Base-by-base conservation (phyloP, 2,888 invertebrate species). In the Athetis lepigone region DNA sequence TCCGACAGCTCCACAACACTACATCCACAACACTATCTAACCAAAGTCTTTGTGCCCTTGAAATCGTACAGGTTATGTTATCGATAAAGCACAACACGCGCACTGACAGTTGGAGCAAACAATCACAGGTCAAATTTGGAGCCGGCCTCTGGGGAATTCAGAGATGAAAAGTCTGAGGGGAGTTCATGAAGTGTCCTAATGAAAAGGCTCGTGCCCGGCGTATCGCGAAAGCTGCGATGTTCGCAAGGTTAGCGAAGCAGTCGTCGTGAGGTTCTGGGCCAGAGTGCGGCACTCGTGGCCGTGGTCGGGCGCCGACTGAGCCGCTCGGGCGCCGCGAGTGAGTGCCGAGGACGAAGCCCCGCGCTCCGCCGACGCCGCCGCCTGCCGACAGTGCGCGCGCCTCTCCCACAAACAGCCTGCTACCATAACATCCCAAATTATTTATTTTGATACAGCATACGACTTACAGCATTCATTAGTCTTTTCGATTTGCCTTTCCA, bases 71-170 rank as follows among this genome's bases (percentile, higher is more conserved):
- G 94, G 94, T 94, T 94, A 94, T 93, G 93, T 92, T 94, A 93
- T 94, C 92, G 93, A 93, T 93, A 93, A 91, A 94, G 90, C 94
- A 94, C 92, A 93, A 94, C 94, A 94, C 93, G 92, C 93, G 92
- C 93, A 93, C 93, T 93, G 92, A 89, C 92, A 93, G 93, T 90
- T 91, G 85, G 86, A 87, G 85, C 90, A 92, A 92, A 93, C 93
- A 92, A 92, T 91, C 94, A 92, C 93, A 90, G 88, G 88, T 90
- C 89, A 92, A 92, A 91, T 92, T 92, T 89, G 87, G 77, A 88
- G 87, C 89, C 89, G 88, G 88, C 90, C 76, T 83, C 75, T 71
- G 68, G 66, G 75, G 82, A 40, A 85, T 80, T 84, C 75, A 82
- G 80, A 87, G 76, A 85, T 86, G 80, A 70, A 81, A 69, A 77